A percentile compares a stretch with the other conserved stretches of the same genome.
phyloP scores from a whole-genome alignment of 1,140 invertebrate species.

The Euwallacea fornicatus region DNA sequence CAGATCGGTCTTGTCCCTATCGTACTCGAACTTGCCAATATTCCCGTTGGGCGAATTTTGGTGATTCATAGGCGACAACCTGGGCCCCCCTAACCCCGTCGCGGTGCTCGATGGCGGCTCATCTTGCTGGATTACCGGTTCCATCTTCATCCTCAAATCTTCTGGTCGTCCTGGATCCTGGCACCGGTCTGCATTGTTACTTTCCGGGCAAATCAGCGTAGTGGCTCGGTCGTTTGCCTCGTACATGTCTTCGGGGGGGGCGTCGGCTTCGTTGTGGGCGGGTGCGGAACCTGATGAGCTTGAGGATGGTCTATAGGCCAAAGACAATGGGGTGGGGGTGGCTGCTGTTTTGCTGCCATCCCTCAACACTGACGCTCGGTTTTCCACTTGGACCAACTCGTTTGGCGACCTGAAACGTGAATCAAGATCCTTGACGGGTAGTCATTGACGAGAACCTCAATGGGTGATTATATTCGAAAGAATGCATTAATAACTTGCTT shows the following conservation, averaged over 20 bases:
- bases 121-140: constrained; percentile 57
- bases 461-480: too few species aligned
- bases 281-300: constrained; percentile 45
- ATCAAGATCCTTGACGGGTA: too few species aligned
- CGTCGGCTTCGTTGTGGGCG: constrained; percentile 49
- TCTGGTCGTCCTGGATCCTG: constrained; percentile 55
- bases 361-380: constrained; percentile 65
- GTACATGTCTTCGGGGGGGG: constrained; percentile 44
- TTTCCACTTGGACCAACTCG: constrained; percentile 54
- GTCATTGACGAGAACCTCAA: too few species aligned
- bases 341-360: constrained; percentile 60
- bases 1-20: constrained; percentile 55
- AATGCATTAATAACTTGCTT: too few species aligned
- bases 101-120: constrained; percentile 57
- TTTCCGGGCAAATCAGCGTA: constrained; percentile 50
- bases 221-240: constrained; percentile 51
- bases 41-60: constrained; percentile 51
- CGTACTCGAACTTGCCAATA: constrained; percentile 49
- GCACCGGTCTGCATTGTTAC: constrained; percentile 47
- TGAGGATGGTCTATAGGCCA: constrained; percentile 48
- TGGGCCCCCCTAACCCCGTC: constrained; percentile 10
- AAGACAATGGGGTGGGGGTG: constrained; percentile 48
- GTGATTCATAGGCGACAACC: constrained; percentile 30
- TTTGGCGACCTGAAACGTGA: constrained; percentile 45
- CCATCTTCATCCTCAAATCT: constrained; percentile 67